phyloP scores from a whole-genome alignment of 2,888 invertebrate species.

The Tiphia femorata region DNA sequence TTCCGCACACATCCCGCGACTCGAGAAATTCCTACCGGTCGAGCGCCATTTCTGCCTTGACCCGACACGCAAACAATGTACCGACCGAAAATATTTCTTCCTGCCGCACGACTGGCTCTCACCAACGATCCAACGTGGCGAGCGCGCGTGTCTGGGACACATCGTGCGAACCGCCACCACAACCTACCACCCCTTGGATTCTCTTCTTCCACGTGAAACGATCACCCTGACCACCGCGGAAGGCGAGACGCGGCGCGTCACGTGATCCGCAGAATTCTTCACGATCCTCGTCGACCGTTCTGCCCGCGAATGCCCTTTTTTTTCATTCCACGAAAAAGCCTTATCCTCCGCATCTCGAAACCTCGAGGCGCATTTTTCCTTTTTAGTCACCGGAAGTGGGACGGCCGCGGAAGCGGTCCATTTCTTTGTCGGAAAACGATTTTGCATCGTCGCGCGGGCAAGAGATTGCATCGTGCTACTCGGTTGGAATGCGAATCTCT shows the following conservation, averaged over 20 bases:
- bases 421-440: conserved; percentile 9
- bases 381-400: too few relatives aligned
- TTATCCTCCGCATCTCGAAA: too few relatives aligned
- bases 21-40: conserved; percentile 22
- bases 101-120: background rate
- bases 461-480: conserved; percentile 3
- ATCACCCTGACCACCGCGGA: too few relatives aligned
- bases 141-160: background rate
- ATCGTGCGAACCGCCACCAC: too few relatives aligned
- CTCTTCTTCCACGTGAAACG: too few relatives aligned
- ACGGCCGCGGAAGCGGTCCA: too few relatives aligned
- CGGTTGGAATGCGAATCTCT: conserved; percentile 31
- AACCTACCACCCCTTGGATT: too few relatives aligned
- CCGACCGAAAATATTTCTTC: conserved; percentile 37
- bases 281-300: too few relatives aligned
- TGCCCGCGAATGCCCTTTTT: too few relatives aligned
- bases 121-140: background rate
- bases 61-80: conserved; percentile 35
- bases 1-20: conserved; percentile 13
- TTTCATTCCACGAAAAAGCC: background rate
- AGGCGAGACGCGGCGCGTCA: too few relatives aligned
- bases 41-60: conserved; percentile 22
- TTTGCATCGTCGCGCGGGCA: conserved; percentile 3
- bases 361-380: too few relatives aligned
- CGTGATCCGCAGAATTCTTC: too few relatives aligned